phyloP scores from a whole-genome alignment of 1,140 invertebrate genomes.

The Tetramorium simillimum region DNA sequence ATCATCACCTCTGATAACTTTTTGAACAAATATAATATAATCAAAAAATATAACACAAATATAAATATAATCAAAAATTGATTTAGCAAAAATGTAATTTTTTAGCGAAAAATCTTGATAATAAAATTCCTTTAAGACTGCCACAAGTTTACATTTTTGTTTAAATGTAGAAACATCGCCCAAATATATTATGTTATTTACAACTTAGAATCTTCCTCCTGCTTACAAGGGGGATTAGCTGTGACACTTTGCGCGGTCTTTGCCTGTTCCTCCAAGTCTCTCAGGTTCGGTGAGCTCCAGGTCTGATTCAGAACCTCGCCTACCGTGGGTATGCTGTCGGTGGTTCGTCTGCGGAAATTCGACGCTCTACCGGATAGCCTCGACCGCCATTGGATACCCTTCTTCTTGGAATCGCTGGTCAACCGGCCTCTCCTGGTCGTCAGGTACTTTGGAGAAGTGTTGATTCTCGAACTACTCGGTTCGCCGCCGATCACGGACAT shows the following conservation, averaged over 20 bases:
- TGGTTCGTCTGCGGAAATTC: conserved; percentile 66
- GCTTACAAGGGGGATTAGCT: neutral
- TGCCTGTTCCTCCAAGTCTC: conserved; percentile 53
- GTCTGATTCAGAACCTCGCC: conserved; percentile 62
- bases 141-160: neutral
- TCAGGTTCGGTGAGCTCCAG: conserved; percentile 71
- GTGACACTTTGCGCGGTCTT: neutral
- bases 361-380: conserved; percentile 27
- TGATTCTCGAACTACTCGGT: conserved; percentile 28
- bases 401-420: conserved; percentile 60
- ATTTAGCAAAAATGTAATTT: conserved; percentile 5
- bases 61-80: conserved; percentile 2
- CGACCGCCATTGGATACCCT: conserved; percentile 74
- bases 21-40: neutral
- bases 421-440: conserved; percentile 63
- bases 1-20: neutral
- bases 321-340: conserved; percentile 68
- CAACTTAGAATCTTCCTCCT: conserved; percentile 24
- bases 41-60: no score
- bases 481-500: neutral
- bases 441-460: conserved; percentile 69
- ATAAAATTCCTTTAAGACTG: neutral
- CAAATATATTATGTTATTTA: conserved; percentile 13
- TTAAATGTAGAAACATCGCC: neutral
- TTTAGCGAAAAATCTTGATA: neutral